These are phyloP conservation scores for Thecophora atra DNA, from an alignment of 2,888 invertebrate genomes.

Conservation along the genomic window DNA sequence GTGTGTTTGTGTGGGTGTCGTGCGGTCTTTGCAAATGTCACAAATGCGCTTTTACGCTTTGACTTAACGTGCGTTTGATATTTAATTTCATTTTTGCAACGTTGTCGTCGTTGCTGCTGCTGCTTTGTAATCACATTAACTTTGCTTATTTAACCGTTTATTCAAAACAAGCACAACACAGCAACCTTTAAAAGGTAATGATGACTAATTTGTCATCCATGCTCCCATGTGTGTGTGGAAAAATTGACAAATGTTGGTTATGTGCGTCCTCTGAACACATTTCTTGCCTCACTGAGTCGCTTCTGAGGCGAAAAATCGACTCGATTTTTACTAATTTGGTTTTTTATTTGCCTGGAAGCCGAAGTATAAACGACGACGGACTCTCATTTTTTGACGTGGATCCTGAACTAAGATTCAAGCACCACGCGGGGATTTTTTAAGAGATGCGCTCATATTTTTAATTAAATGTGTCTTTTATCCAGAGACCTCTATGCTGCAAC, in stretches of 20 bases:
- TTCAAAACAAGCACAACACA: slow-evolving; percentile 46
- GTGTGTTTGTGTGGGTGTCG: slow-evolving; percentile 28
- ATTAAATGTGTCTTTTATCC: not conserved
- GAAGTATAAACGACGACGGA: too few relatives aligned
- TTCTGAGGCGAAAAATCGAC: slow-evolving; percentile 30
- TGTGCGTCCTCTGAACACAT: slow-evolving; percentile 45
- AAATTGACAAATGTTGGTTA: slow-evolving; percentile 10
- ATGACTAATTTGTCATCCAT: slow-evolving; percentile 61
- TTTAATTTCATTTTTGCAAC: slow-evolving; percentile 50
- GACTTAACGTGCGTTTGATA: slow-evolving; percentile 58
- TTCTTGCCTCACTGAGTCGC: slow-evolving; percentile 54
- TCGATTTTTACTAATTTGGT: not conserved
- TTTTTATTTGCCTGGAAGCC: not conserved
- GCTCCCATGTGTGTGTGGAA: slow-evolving; percentile 21
- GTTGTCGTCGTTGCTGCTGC: slow-evolving; percentile 22
- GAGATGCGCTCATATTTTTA: not conserved
- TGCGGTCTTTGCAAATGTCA: slow-evolving; percentile 51
- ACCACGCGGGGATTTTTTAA: too few relatives aligned
- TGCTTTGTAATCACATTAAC: slow-evolving; percentile 62
- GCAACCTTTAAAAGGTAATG: slow-evolving; percentile 54
- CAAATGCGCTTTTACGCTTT: slow-evolving; percentile 64
- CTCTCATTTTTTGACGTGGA: too few relatives aligned
- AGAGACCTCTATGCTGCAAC: too few relatives aligned
- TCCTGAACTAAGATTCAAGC: too few relatives aligned
- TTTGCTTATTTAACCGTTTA: slow-evolving; percentile 63